A percentile compares a stretch with the other conserved stretches of the same genome.
Evolutionary conservation across 2,797 vertebrate genomes (phyloP).

Genomic region (Enteromius paludinosus): DNA sequence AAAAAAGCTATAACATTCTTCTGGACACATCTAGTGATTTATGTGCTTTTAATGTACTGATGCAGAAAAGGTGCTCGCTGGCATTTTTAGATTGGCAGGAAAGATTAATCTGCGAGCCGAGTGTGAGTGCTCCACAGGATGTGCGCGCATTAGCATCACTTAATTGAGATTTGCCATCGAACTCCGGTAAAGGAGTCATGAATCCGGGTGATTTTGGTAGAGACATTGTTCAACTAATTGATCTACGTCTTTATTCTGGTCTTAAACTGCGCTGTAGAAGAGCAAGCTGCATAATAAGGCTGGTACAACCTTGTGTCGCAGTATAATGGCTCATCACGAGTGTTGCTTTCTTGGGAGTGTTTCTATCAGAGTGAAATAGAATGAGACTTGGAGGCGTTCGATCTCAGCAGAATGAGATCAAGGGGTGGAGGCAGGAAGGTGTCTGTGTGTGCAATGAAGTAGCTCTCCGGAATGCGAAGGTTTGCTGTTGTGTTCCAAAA

Average conservation of each 20-base stretch:
- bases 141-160: constrained; percentile 15
- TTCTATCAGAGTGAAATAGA: constrained; percentile 36
- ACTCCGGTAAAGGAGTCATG: background rate
- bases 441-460: constrained; percentile 2
- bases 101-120: constrained; percentile 34
- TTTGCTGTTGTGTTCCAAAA: background rate
- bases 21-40: constrained; percentile 36
- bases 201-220: constrained; percentile 1
- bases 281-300: constrained; percentile 16
- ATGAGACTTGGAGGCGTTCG: constrained; percentile 20
- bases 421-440: constrained; percentile 24
- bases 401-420: constrained; percentile 34
- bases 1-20: constrained; percentile 39
- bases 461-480: background rate
- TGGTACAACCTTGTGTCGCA: background rate
- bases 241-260: background rate
- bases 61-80: constrained; percentile 30
- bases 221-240: constrained; percentile 34
- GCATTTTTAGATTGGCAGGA: constrained; percentile 33
- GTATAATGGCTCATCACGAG: background rate
- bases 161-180: background rate
- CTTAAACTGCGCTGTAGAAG: constrained; percentile 1
- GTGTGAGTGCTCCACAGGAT: constrained; percentile 4
- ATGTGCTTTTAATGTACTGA: constrained; percentile 36
- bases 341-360: constrained; percentile 18